Evolutionary conservation across 2,888 invertebrate species (phyloP), one percentile per base, ranked within the genome.

Genomic region (Allophyes oxyacanthae): DNA sequence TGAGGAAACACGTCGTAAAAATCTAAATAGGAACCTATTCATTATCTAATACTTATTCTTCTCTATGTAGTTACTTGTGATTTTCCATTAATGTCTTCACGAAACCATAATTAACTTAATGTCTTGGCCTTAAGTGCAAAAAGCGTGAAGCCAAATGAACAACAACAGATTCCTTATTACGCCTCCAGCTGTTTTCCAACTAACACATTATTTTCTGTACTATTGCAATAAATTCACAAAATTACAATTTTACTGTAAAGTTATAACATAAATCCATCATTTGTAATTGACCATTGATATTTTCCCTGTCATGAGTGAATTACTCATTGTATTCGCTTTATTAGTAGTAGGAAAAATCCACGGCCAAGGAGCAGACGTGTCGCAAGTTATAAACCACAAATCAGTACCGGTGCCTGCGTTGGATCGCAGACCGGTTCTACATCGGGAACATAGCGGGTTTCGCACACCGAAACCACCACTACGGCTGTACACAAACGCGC

Each of bases 121-220:
- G 69, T 48, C 79, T 82, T 82, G 81, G 78, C 86, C 84, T 85
- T 88, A 84, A 85, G 75, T 83, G 84, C 85, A 86, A 88, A 87
- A 86, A 85, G 67, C 77, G 80, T 84, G 82, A 84, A 80, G 77
- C 69, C 77, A 75, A 79, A 73, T 74, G 75, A 77, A 77, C 79
- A 81, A 80, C 75, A 80, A 77, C 75, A 65, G 75, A 75, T 77
- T 77, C 76, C 76, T 84, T 87, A 87, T 83, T 87, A 83, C 83
- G 75, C 69, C 72, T 74, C 73, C 81, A 85, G 78, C 80, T 84
- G 83, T 85, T 85, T 84, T 76, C 65, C 73, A 73, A 81, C 73
- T 64, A 82, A 77, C 83, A 84, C 79, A 81, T 78, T 75, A 72
- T 75, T 64, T 53, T 55, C 52, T 53, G 57, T 56, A 55, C 48